Evolutionary conservation across 2,888 invertebrate species (phyloP).

Genomic region (Lasioglossum morio): DNA sequence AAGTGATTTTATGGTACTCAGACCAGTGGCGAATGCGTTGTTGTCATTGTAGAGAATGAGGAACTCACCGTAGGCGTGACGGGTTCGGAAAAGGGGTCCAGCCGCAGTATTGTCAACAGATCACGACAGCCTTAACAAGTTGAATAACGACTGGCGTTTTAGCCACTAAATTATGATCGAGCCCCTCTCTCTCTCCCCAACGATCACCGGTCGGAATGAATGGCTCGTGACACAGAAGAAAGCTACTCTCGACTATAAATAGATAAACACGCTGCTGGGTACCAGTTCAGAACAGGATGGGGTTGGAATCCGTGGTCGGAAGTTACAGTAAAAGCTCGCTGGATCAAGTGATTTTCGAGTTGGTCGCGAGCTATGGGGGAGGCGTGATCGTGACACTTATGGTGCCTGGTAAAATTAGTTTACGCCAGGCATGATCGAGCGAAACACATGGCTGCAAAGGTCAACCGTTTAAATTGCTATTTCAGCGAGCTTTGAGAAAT

Average conservation of each 20-base stretch:
- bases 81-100: conserved; percentile 18
- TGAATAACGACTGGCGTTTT: conserved; percentile 59
- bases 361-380: conserved; percentile 25
- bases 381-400: conserved; percentile 28
- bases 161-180: conserved; percentile 65
- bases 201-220: conserved; percentile 37
- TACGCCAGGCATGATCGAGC: conserved; percentile 20
- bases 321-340: conserved; percentile 46
- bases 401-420: conserved; percentile 42
- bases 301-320: conserved; percentile 45
- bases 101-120: conserved; percentile 53
- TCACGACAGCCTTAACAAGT: conserved; percentile 56
- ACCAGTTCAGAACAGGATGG: conserved; percentile 22
- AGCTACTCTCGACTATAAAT: conserved; percentile 64
- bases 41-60: not conserved
- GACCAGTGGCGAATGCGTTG: not conserved
- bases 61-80: conserved; percentile 15
- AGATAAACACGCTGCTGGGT: conserved; percentile 56
- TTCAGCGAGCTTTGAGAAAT: not conserved
- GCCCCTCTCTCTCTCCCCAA: conserved; percentile 10
- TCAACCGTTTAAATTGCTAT: not conserved
- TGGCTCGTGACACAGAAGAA: conserved; percentile 64
- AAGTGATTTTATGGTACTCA: not conserved
- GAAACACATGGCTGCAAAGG: not conserved
- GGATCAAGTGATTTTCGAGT: conserved; percentile 56